Evolutionary conservation across 1,140 invertebrate species (phyloP), one percentile per base, ranked within the genome.

Genomic region (Matsumurasca onukii): DNA sequence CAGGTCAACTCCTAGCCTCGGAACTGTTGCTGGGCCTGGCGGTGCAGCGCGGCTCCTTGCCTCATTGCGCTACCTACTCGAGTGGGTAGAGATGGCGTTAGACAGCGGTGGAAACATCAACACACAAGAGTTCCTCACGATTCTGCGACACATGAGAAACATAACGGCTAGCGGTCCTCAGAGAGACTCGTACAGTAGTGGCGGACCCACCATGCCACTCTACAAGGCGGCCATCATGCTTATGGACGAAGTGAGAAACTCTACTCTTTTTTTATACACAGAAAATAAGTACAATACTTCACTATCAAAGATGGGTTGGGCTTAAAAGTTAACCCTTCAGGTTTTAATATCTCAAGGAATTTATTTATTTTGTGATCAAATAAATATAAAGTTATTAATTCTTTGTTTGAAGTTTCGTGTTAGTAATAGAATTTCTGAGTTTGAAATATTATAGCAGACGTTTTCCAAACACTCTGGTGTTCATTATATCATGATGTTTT

Each of bases 71-170:
- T 85, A 86, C 77, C 75, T 89, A 2, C 74, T 89, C 20, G 85
- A 88, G 71, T 89, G 88, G 88, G 83, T 89, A 66, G 82, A 86
- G 62, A 83, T 88, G 81, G 86, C 86, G 22, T 75, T 87, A 45
- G 77, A 80, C 31, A 64, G 31, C 51, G 57, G 70, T 74, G 69
- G 69, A 66, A 24, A 31, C 34, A 73, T 74, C 25, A 49, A 67
- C 29, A 70, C 62, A 24, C 55, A 49, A 29, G 52, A 62, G 25
- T 51, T 68, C 1, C 29, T 15, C n/a, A 61, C 30, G 15, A 62
- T 49, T 30, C 57, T 62, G 9, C 29, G 29, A 0, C 67, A 68
- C 55, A 68, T 68, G 67, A 45, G 39, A 13, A 9, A 1, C 1
- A 31, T 57, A 2, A 45, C 67, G 9, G 57, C 30, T 39, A 30